Evolutionary conservation across 1,140 invertebrate genomes (phyloP).

Genomic region (Trachymyrmex cornetzi): DNA sequence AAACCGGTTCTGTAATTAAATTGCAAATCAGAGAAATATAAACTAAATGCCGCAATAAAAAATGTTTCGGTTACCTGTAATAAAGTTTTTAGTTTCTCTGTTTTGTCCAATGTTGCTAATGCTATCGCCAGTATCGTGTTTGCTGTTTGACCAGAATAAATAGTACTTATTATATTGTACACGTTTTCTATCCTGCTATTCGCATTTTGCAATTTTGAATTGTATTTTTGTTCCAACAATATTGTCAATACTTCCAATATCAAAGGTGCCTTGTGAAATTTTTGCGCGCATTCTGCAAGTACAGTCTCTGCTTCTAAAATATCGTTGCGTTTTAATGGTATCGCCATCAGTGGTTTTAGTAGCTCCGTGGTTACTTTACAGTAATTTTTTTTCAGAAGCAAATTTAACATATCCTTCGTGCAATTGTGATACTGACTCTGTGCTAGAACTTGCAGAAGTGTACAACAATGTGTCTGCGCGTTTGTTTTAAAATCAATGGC

Average conservation of each 20-base stretch:
- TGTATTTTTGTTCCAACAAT: slow-evolving; percentile 81
- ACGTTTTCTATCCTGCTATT: slow-evolving; percentile 82
- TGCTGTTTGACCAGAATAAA: slow-evolving; percentile 83
- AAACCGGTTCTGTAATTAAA: neutral
- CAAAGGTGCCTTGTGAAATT: slow-evolving; percentile 87
- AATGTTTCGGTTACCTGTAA: slow-evolving; percentile 61
- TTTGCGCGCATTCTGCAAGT: slow-evolving; percentile 81
- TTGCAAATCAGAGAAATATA: slow-evolving; percentile 1
- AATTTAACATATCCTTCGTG: slow-evolving; percentile 84
- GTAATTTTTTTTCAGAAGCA: slow-evolving; percentile 84
- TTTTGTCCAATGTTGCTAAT: slow-evolving; percentile 51
- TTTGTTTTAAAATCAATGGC: slow-evolving; percentile 72
- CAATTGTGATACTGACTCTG: slow-evolving; percentile 77
- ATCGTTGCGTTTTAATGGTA: slow-evolving; percentile 86
- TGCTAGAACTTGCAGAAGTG: slow-evolving; percentile 85
- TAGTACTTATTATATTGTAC: slow-evolving; percentile 79
- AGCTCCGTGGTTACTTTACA: slow-evolving; percentile 85
- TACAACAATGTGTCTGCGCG: slow-evolving; percentile 85
- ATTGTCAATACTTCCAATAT: slow-evolving; percentile 87
- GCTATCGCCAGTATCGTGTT: slow-evolving; percentile 82
- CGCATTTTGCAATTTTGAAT: slow-evolving; percentile 59
- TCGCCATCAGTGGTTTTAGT: slow-evolving; percentile 86
- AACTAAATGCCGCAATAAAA: neutral
- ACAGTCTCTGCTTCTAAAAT: slow-evolving; percentile 85
- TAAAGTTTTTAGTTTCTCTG: slow-evolving; percentile 52